phyloP scores from a whole-genome alignment of 2,113 vertebrate genomes.

The Ranitomeya imitator region DNA sequence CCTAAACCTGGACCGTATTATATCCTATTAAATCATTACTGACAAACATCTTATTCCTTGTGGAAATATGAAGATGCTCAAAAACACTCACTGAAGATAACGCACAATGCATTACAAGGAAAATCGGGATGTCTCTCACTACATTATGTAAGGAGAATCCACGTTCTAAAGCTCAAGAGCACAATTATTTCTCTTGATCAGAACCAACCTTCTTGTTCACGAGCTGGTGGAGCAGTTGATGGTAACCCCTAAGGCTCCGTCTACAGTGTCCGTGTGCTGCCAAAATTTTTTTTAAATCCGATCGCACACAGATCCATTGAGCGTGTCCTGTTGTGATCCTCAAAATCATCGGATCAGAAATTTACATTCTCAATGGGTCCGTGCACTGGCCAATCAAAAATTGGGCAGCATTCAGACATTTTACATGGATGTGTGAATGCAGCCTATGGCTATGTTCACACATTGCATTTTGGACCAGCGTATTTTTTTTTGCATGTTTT shows the following conservation, averaged over 20 bases:
- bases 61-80: neutral
- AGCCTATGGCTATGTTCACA: too few species aligned
- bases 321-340: too few species aligned
- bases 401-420: too few species aligned
- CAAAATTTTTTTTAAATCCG: too few species aligned
- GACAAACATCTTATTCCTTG: neutral
- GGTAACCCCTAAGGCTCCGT: neutral
- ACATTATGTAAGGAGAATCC: neutral
- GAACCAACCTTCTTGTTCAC: neutral
- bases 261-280: too few species aligned
- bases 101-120: neutral
- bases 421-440: too few species aligned
- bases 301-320: too few species aligned
- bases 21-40: slow-evolving; percentile 23
- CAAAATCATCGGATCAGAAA: too few species aligned
- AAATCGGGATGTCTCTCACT: neutral
- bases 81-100: neutral
- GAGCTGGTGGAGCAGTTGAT: neutral
- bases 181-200: neutral
- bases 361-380: too few species aligned
- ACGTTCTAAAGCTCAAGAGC: neutral
- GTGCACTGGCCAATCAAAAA: too few species aligned
- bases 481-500: too few species aligned
- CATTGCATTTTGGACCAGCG: too few species aligned
- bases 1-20: slow-evolving; percentile 14